Percentiles rank a stretch among this genome's conserved stretches.
These are phyloP conservation scores for Orchestia grillus DNA, from an alignment of 1,140 invertebrate genomes.

Conservation along the genomic window DNA sequence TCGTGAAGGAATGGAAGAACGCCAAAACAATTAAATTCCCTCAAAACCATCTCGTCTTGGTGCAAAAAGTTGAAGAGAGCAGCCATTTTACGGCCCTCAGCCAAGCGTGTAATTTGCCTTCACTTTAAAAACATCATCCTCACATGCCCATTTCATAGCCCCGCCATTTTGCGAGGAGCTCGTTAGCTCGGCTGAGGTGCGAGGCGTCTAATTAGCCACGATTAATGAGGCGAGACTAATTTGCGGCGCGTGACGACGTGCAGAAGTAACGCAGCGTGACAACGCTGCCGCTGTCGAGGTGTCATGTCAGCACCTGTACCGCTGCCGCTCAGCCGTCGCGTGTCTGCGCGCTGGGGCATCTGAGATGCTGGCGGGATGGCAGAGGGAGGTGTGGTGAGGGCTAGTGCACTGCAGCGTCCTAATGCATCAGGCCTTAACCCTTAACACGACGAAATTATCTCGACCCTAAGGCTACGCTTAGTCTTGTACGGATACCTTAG, in stretches of 20 bases:
- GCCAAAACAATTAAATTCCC: too few relatives aligned
- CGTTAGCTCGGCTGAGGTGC: not conserved
- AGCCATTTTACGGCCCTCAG: not conserved
- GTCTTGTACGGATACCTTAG: too few relatives aligned
- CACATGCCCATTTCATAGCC: not conserved
- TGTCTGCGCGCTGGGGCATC: too few relatives aligned
- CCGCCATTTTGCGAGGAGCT: not conserved
- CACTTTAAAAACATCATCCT: not conserved
- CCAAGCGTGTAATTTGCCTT: not conserved
- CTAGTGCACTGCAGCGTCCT: too few relatives aligned
- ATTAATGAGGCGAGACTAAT: constrained; percentile 13
- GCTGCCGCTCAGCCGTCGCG: too few relatives aligned
- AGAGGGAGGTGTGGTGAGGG: too few relatives aligned
- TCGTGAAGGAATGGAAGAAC: too few relatives aligned
- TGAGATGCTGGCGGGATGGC: too few relatives aligned
- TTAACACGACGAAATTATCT: too few relatives aligned
- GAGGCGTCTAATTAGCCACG: not conserved
- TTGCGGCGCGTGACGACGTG: not conserved
- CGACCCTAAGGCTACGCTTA: too few relatives aligned
- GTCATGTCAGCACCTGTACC: not conserved
- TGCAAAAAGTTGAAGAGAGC: not conserved
- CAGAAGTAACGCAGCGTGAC: not conserved
- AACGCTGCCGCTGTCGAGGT: not conserved
- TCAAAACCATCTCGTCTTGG: too few relatives aligned
- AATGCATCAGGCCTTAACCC: too few relatives aligned